A percentile compares a stretch with the other conserved stretches of the same genome.
These are phyloP conservation scores for Dugesia japonica DNA, from an alignment of 2,888 invertebrate species.

Conservation along the genomic window DNA sequence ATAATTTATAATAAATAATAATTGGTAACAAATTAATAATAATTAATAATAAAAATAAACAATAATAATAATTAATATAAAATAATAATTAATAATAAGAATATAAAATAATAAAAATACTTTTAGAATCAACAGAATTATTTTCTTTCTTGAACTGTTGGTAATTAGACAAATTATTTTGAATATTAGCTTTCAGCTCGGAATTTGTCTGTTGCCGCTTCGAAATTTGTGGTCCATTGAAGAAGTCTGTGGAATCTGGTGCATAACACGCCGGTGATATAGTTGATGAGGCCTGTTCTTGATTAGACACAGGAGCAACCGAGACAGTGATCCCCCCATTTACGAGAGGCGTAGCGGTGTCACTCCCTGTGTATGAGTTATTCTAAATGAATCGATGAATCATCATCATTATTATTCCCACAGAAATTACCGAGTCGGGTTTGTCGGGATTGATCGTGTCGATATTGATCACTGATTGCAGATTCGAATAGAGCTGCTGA, in stretches of 20 bases:
- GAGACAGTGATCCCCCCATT: not conserved
- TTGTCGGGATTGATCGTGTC: not conserved
- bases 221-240: not conserved
- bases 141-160: not conserved
- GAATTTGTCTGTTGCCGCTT: not conserved
- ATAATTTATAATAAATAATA: too few relatives aligned
- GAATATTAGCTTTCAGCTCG: not conserved
- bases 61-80: too few relatives aligned
- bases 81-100: too few relatives aligned
- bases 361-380: not conserved
- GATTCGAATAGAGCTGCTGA: not conserved
- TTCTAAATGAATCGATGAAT: too few relatives aligned
- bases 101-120: too few relatives aligned
- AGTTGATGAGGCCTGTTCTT: not conserved
- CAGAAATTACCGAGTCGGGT: not conserved
- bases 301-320: not conserved
- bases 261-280: not conserved
- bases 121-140: not conserved
- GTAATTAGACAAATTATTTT: not conserved
- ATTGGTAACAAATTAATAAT: too few relatives aligned
- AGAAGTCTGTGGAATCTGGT: not conserved
- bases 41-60: too few relatives aligned
- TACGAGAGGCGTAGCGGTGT: not conserved
- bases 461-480: not conserved
- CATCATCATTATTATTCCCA: too few relatives aligned